A percentile compares a stretch with the other conserved stretches of the same genome.
These are phyloP conservation scores for Felis catus DNA, from an alignment of 2,113 vertebrate genomes.

Conservation along the genomic window DNA sequence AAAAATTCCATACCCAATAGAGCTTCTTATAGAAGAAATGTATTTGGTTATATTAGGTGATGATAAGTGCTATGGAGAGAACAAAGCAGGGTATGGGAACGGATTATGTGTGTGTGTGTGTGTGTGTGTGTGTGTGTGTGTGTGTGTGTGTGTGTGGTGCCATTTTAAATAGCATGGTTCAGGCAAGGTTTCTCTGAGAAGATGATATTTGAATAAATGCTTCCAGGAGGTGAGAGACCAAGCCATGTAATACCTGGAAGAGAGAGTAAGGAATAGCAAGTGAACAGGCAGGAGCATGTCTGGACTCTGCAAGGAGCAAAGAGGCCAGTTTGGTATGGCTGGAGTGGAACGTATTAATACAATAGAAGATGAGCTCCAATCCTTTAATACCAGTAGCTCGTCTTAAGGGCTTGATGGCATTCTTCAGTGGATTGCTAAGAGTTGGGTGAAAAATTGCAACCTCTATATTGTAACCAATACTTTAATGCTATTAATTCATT, in stretches of 20 bases:
- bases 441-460: not conserved
- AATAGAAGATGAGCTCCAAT: not conserved
- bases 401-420: not conserved
- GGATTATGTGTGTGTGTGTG: not conserved
- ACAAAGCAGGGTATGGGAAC: not conserved
- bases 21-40: not conserved
- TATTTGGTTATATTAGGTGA: not conserved
- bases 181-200: not conserved
- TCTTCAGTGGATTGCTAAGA: conserved; percentile 16
- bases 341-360: not conserved
- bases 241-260: not conserved
- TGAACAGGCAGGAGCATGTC: not conserved
- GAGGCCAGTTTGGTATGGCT: not conserved
- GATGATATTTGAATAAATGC: not conserved
- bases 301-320: not conserved
- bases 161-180: not conserved
- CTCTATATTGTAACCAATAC: not conserved
- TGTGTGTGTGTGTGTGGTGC: not conserved
- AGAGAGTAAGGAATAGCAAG: not conserved
- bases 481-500: not conserved
- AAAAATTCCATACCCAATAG: not conserved
- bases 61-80: not conserved
- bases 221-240: not conserved
- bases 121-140: accelerated
- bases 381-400: not conserved